Base-by-base conservation (phyloP, 2,797 vertebrate species). In the Alectoris magna region DNA sequence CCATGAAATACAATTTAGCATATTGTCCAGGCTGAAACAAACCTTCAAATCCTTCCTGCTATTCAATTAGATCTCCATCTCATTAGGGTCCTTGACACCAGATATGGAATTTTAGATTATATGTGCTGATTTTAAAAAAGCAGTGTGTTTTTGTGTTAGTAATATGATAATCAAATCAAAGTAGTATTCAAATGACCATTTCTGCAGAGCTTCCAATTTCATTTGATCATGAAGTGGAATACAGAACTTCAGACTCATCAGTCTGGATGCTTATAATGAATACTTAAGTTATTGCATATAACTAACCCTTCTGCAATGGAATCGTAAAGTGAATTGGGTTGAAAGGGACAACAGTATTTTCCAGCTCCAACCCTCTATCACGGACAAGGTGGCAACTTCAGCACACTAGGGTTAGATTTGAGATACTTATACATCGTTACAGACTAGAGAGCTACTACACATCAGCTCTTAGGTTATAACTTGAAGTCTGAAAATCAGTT, bases 71-170 rank as follows among this genome's bases (percentile, higher is more conserved):
- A 29, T 6, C 12, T 88, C 73, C 13, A 82, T 7, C 34, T 49
- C 7, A 58, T 46, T 39, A 31, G 6, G 0, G 0, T 56, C 55
- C 1, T 3, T 3, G 2, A 67, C 12, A 43, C 16, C 23, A 29
- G 19, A 43, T 49, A n/a, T 16, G 73, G 44, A 58, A 59, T 67
- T 55, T 70, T 56, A 76, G 38, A n/a, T 69, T 66, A 49, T 58
- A 46, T 7, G 39, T 14, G 21, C 13, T 10, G 2, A 51, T n/a
- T 58, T 53, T 53, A 59, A 24, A 80, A 91, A 34, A 14, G 6
- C 15, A 64, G 16, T 9, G 46, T 67, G 46, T 73, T 36, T 84
- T 21, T 26, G 49, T 11, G 1, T 70, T 48, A 22, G 31, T 55
- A 81, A 64, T 43, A 56, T 4, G 8, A 64, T 29, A 56, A 3